Conservation (phyloP, 2,797 vertebrate genomes). For the Trachops cirrhosus region DNA sequence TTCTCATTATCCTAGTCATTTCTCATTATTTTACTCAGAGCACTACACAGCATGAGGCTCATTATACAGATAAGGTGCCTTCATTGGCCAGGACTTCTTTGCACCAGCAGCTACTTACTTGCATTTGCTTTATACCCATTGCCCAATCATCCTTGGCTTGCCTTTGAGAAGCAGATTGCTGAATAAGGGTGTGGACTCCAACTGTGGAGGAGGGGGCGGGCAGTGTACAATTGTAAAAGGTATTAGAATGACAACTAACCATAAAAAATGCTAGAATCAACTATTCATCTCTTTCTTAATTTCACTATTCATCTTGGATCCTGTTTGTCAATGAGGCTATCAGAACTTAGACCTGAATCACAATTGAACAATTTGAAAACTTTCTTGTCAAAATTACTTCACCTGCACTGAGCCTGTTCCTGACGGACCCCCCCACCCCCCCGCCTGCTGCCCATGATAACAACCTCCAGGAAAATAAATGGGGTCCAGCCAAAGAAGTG, state of each 20-base stretch:
- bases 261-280: constrained; percentile 28
- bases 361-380: not conserved
- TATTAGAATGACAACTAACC: not conserved
- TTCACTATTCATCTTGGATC: not conserved
- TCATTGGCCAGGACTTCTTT: not conserved
- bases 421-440: not conserved
- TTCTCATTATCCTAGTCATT: constrained; percentile 48
- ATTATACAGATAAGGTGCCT: not conserved
- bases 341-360: constrained; percentile 24
- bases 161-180: constrained; percentile 14
- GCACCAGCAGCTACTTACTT: not conserved
- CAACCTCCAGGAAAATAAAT: not conserved
- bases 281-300: not conserved
- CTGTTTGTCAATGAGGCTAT: constrained; percentile 4
- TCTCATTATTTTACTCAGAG: not conserved
- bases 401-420: not conserved
- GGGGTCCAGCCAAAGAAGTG: not conserved
- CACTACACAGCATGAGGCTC: not conserved
- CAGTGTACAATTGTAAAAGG: not conserved
- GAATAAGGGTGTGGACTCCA: not conserved
- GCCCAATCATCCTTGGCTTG: not conserved
- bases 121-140: not conserved
- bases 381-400: not conserved
- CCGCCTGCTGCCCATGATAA: not conserved
- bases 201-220: not conserved